Conservation (phyloP, 2,113 vertebrate species). For the Sciurus niger region DNA sequence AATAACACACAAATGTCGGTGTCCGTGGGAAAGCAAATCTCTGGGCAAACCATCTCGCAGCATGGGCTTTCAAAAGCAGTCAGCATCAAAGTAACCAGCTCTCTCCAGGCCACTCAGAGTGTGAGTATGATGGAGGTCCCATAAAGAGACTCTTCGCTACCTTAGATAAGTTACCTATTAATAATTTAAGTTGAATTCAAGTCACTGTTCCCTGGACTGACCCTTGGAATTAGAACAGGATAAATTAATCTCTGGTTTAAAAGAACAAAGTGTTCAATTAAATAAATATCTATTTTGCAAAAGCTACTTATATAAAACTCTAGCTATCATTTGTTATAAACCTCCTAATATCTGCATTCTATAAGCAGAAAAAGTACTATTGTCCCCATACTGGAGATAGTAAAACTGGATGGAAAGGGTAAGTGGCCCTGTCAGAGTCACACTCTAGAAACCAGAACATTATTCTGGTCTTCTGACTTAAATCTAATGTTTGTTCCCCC, state of each 20-base stretch:
- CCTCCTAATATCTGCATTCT: not conserved
- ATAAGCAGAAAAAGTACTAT: not conserved
- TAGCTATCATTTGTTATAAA: not conserved
- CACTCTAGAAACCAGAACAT: not conserved
- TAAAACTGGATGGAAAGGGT: not conserved
- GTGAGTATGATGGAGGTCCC: not conserved
- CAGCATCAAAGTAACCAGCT: not conserved
- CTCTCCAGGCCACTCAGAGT: not conserved
- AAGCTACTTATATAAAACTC: not conserved
- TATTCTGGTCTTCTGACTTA: not conserved
- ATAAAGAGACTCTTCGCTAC: constrained; percentile 25
- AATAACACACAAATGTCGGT: not conserved
- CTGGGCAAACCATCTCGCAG: not conserved
- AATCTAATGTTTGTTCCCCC: not conserved
- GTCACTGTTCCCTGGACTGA: not conserved
- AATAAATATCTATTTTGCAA: constrained; percentile 43
- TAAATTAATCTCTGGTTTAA: constrained; percentile 37
- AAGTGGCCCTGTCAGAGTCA: not conserved
- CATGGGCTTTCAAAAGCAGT: constrained; percentile 47
- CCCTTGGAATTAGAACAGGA: not conserved
- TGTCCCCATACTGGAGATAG: not conserved
- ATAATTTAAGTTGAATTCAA: constrained; percentile 60
- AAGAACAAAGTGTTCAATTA: constrained; percentile 12
- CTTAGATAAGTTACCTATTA: not conserved
- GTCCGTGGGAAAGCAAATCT: constrained; percentile 38